Conservation (phyloP, 1,140 invertebrate species). For the Lepidurus arcticus region DNA sequence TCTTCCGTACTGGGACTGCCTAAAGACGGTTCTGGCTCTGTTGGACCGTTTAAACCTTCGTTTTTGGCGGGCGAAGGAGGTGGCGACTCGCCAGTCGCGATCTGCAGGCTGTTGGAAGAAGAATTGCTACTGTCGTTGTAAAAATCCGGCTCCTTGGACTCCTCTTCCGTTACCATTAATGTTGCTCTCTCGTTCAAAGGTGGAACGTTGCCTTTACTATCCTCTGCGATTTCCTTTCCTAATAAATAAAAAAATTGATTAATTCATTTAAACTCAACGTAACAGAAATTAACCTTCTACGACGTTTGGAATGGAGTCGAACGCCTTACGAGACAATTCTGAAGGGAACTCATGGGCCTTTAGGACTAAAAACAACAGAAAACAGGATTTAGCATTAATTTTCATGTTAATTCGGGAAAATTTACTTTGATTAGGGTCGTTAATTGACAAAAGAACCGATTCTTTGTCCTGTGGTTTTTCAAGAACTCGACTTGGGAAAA, state of each 20-base stretch:
- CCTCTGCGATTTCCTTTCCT: not conserved
- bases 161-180: not conserved
- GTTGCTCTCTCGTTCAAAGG: not conserved
- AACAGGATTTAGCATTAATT: too few species aligned
- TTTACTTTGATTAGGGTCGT: not conserved
- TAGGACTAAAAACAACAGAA: too few species aligned
- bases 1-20: not conserved
- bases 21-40: not conserved
- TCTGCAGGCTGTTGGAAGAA: not conserved
- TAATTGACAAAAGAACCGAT: not conserved
- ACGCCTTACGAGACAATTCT: too few species aligned
- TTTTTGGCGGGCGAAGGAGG: not conserved
- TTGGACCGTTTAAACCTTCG: conserved; percentile 7
- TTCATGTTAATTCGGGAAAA: not conserved
- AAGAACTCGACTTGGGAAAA: not conserved
- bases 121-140: not conserved
- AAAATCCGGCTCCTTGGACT: not conserved
- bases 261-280: not conserved
- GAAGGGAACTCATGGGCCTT: too few species aligned
- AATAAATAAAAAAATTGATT: not conserved
- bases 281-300: too few species aligned
- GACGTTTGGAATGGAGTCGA: too few species aligned
- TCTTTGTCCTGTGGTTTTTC: not conserved
- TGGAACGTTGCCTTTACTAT: not conserved
- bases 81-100: not conserved